phyloP scores from a whole-genome alignment of 2,888 invertebrate genomes.

The Cosmorhoe ocellata region DNA sequence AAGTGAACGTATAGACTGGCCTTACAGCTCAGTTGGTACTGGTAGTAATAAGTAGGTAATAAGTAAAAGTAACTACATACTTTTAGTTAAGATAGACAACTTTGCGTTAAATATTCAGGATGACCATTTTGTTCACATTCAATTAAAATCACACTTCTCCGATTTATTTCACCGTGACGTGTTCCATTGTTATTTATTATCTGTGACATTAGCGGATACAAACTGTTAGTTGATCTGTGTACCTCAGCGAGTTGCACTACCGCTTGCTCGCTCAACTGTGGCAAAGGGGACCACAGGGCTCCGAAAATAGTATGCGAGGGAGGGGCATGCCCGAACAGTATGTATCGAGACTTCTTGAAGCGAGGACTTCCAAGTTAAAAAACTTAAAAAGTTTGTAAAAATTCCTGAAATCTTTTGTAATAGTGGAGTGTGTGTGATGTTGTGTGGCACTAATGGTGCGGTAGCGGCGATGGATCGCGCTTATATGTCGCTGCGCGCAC shows the following conservation, averaged over 20 bases:
- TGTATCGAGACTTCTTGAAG: slow-evolving; percentile 46
- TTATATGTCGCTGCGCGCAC: slow-evolving; percentile 79
- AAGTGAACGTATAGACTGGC: not conserved
- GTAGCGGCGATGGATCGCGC: slow-evolving; percentile 78
- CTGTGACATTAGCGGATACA: not conserved
- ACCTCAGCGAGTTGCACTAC: slow-evolving; percentile 11
- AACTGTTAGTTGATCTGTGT: slow-evolving; percentile 15
- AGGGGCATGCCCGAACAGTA: slow-evolving; percentile 54
- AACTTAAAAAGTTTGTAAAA: not conserved
- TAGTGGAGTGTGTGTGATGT: slow-evolving; percentile 47
- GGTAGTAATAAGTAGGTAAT: no score
- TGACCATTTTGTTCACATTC: no score
- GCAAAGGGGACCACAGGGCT: slow-evolving; percentile 52
- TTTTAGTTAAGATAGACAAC: no score
- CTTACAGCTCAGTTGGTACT: no score
- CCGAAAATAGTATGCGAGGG: slow-evolving; percentile 65
- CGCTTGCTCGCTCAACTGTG: slow-evolving; percentile 28
- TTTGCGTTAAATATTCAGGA: no score
- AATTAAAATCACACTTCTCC: no score
- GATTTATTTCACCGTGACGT: no score
- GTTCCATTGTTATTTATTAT: not conserved
- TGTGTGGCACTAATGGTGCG: slow-evolving; percentile 72
- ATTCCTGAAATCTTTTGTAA: not conserved
- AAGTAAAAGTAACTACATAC: no score
- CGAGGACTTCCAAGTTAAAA: slow-evolving; percentile 2